A percentile compares a stretch with the other conserved stretches of the same genome.
phyloP scores from a whole-genome alignment of 35 echinoderm and acorn worm genomes.

The Hemicentrotus pulcherrimus region DNA sequence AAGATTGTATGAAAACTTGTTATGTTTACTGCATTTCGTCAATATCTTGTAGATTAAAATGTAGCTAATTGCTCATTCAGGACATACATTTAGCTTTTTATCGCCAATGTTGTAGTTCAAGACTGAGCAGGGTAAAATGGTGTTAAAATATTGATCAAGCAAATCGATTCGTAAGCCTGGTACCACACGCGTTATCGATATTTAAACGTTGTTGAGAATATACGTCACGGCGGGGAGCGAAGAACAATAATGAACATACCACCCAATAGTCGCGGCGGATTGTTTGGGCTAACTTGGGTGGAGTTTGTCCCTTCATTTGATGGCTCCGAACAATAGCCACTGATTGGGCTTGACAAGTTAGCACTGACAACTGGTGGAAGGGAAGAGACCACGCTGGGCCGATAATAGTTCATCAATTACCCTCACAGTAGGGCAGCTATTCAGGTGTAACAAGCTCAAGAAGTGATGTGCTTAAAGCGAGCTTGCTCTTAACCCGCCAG shows the following conservation, averaged over 20 bases:
- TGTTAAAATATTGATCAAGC: slow-evolving; percentile 1
- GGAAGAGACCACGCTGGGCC: slow-evolving; percentile 26
- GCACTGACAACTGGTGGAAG: slow-evolving; percentile 15
- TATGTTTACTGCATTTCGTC: not conserved
- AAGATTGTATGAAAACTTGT: no score
- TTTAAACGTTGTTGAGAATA: not conserved
- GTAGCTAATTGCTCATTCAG: not conserved
- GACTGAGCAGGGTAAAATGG: not conserved
- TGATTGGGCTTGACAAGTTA: slow-evolving; percentile 52
- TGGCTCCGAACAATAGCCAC: slow-evolving; percentile 37
- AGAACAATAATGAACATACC: not conserved
- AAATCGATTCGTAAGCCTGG: not conserved
- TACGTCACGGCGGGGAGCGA: not conserved
- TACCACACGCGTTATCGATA: not conserved
- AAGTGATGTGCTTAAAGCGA: slow-evolving; percentile 45
- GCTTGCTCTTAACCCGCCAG: not conserved
- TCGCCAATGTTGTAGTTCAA: not conserved
- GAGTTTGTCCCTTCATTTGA: not conserved
- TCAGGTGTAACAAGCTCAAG: slow-evolving; percentile 51
- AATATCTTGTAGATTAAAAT: not conserved
- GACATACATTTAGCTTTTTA: not conserved
- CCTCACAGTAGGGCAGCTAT: not conserved
- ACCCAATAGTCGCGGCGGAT: not conserved
- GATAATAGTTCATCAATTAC: slow-evolving; percentile 51
- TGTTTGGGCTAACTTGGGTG: slow-evolving; percentile 12